Evolutionary conservation across 2,888 invertebrate species (phyloP), one percentile per base, ranked within the genome.

Genomic region (Ephialtes manifestator): DNA sequence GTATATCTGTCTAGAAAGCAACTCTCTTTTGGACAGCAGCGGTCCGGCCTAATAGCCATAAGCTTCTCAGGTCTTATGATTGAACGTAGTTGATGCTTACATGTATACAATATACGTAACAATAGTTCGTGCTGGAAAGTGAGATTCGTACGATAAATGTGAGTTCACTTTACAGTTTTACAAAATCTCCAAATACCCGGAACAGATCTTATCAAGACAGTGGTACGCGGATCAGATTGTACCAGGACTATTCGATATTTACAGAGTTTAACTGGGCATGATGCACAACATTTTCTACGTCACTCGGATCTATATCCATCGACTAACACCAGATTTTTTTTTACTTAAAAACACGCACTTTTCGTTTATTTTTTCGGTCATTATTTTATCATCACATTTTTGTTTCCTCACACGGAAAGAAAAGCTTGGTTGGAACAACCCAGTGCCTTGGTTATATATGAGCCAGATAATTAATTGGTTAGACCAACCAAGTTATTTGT

Each of bases 1-100:
- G 53, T 67, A 71, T 43, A 43, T 75, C 51, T 80, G 51, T 79
- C 68, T 81, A 85, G 86, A 87, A 87, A 87, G 86, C 67, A 63
- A 60, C 74, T 74, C 68, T 63, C 75, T 39, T 78, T 81, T 67
- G 53, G 53, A 20, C 46, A 11, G 7, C 46, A 11, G 7, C 71
- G 13, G 63, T 80, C 18, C 58, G 76, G 72, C 78, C 81, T 77
- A 81, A 79, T 74, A 72, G 60, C 63, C 60, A 63, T 48, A 31
- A 55, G 18, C 55, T 13, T 71, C 20, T 13, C 18, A 11, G 18
- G 28, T 60, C 43, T 8, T 43, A 28, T n/a, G 15, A 46, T 46
- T 60, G 15, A 4, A 4, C 43, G 43, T 13, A 39, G 18, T 53
- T 48, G 31, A 60, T 7, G 39, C 46, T 48, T 24, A 15, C n/a